Evolutionary conservation across 2,888 invertebrate genomes (phyloP), one percentile per base, ranked within the genome.

Genomic region (Rhorus exstirpatorius): DNA sequence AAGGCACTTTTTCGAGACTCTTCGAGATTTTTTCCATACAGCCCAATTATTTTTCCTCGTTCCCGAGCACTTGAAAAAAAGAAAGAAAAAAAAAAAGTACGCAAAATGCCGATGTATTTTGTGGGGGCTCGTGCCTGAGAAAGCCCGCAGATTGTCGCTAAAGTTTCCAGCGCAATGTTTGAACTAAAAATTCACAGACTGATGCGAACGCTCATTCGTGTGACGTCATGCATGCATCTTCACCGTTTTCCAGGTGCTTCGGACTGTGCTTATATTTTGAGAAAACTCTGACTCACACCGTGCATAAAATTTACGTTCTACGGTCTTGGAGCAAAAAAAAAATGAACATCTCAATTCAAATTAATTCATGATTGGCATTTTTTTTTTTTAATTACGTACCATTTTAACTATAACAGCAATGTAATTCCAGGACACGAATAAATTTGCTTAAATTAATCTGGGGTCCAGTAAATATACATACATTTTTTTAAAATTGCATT

Each of bases 151-250:
- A n/a, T 3, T 14, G 24, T 38, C 71, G 12, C 35, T 49, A 4
- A 46, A 61, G 53, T 51, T 51, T 63, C 63, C 12, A 44, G 26
- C 10, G 19, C 19, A 8, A 60, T 72, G 35, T 81, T 77, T 81
- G 76, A 46, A 41, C 38, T 71, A 65, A 60, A 79, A 31, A 81
- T 84, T 81, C 12, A 61, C 72, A 46, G 55, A 46, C 53, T 26
- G 38, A 65, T 61, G 67, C 44, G 68, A 81, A 75, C 19, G 38
- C 10, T 24, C 31, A 55, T 65, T 44, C 35, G 35, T 21, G 14
- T 17, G 65, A 44, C 49, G 31, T 6, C 31, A 26, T 14, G 21
- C 55, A n/a, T 21, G 19, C 35, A 46, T 10, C 24, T 17, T 58
- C 21, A 61, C 21, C 41, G 71, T 76, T 71, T 71, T 67, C 71